Evolutionary conservation across 1,140 invertebrate genomes (phyloP).

Genomic region (Drosophila bipectinata): DNA sequence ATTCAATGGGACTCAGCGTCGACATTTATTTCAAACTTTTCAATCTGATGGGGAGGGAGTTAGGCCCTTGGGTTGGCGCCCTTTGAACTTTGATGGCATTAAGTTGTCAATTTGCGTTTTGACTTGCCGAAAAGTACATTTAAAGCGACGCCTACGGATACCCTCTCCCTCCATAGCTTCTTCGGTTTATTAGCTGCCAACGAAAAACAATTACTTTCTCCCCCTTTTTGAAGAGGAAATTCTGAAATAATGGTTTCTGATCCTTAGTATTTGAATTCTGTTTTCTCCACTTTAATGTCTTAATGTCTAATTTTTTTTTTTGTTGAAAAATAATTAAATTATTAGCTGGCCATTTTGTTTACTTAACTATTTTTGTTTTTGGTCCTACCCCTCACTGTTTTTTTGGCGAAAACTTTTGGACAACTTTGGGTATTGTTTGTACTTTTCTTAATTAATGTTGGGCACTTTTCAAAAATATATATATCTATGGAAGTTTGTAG

Average conservation of each 20-base stretch:
- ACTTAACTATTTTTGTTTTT: conserved; percentile 5
- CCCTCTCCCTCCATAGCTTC: not conserved
- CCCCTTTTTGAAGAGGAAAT: not conserved
- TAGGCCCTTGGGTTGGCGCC: conserved; percentile 33
- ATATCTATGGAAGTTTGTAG: too few relatives aligned
- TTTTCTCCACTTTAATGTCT: not conserved
- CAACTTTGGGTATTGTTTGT: conserved; percentile 25
- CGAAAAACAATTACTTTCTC: conserved; percentile 1
- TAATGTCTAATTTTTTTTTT: not conserved
- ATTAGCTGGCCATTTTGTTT: conserved; percentile 2
- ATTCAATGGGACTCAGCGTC: conserved; percentile 3
- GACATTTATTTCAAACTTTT: conserved; percentile 32
- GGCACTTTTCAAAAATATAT: conserved; percentile 10
- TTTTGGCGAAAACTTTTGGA: conserved; percentile 8
- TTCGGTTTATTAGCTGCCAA: conserved; percentile 12
- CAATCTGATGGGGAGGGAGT: not conserved
- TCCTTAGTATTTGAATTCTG: not conserved
- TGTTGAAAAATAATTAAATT: conserved; percentile 4
- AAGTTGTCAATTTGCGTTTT: conserved; percentile 79
- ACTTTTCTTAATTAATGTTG: conserved; percentile 32
- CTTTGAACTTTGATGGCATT: conserved; percentile 80
- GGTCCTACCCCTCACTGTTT: not conserved
- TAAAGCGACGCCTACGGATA: conserved; percentile 20
- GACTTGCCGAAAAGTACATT: conserved; percentile 32
- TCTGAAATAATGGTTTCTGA: too few relatives aligned